These are phyloP conservation scores for Stramonita haemastoma DNA, from an alignment of 2,888 invertebrate species.

Conservation along the genomic window DNA sequence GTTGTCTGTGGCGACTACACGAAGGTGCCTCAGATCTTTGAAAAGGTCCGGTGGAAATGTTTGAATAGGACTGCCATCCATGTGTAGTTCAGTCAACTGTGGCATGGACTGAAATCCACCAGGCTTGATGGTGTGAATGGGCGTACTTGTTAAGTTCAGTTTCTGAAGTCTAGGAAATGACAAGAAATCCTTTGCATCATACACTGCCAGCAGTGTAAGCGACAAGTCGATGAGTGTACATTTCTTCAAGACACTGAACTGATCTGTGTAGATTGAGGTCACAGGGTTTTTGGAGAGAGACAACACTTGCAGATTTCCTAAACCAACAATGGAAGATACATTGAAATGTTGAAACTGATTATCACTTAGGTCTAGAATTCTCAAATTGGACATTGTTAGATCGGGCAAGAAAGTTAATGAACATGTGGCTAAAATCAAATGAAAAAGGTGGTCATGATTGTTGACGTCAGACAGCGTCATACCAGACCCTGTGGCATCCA, in stretches of 20 bases:
- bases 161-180: background rate
- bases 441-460: background rate
- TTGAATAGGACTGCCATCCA: background rate
- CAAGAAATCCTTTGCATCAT: background rate
- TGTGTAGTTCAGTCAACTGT: background rate
- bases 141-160: background rate
- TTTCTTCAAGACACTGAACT: background rate
- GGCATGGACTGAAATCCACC: background rate
- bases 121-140: background rate
- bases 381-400: background rate
- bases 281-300: background rate
- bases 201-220: background rate
- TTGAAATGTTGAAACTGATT: background rate
- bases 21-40: background rate
- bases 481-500: conserved; percentile 12
- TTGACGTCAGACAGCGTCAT: background rate
- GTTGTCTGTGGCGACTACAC: background rate
- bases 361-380: background rate
- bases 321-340: background rate
- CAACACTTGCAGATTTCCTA: background rate
- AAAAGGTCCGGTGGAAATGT: background rate
- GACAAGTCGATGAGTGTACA: background rate
- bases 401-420: background rate
- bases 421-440: background rate
- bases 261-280: background rate